phyloP scores from a whole-genome alignment of 37 sponge, comb jelly and placozoan genomes.

The Dysidea cf. avara region DNA sequence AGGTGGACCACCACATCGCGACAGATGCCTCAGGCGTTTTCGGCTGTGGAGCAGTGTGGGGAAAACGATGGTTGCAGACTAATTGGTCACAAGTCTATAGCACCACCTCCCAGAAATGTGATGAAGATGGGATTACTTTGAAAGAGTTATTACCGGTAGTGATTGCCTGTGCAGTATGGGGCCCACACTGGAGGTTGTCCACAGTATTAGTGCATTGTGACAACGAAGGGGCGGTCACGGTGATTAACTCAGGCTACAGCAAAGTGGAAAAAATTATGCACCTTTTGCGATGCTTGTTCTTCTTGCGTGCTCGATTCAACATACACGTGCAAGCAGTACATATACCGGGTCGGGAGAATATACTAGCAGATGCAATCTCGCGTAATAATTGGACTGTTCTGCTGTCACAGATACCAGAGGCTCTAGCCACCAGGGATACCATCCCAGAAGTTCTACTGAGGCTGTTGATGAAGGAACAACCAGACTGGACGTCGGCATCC shows the following conservation, averaged over 20 bases:
- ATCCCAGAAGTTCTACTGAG: too few species aligned
- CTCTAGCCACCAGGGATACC: too few species aligned
- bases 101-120: too few species aligned
- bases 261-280: background rate
- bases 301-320: background rate
- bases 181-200: background rate
- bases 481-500: conserved; percentile 11
- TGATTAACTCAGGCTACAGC: conserved; percentile 16
- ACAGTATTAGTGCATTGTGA: background rate
- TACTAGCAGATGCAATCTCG: conserved; percentile 1
- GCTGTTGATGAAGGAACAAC: too few species aligned
- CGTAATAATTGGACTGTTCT: too few species aligned
- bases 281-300: conserved; percentile 10
- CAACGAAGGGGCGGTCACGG: conserved; percentile 6
- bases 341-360: background rate
- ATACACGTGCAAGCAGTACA: background rate
- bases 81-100: background rate
- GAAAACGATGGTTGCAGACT: background rate
- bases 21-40: conserved; percentile 5
- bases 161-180: conserved; percentile 1
- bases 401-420: too few species aligned
- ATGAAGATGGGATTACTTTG: background rate
- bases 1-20: background rate
- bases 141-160: conserved; percentile 1
- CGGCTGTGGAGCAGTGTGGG: background rate